These are phyloP conservation scores for Acrocephalus scirpaceus DNA, from an alignment of 2,797 vertebrate species.

Conservation along the genomic window DNA sequence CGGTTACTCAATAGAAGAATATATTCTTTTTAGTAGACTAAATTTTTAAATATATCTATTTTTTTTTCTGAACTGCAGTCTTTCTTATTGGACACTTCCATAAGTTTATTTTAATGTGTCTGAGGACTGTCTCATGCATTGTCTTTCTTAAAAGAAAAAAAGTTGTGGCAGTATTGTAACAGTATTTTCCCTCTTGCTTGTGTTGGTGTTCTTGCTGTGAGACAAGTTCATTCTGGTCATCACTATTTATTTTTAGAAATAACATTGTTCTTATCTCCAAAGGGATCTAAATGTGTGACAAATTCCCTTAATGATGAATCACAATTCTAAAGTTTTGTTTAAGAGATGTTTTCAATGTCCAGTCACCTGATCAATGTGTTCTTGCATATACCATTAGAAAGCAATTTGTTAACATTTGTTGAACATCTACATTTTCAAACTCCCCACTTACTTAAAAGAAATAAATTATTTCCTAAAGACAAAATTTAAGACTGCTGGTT, in stretches of 20 bases:
- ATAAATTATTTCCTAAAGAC: neutral
- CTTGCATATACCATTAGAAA: neutral
- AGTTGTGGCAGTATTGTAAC: neutral
- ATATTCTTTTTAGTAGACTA: neutral
- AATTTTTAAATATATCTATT: neutral
- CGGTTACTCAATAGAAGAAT: neutral
- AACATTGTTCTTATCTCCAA: neutral
- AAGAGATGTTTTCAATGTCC: neutral
- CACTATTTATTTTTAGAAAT: slow-evolving; percentile 40
- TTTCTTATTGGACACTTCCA: neutral
- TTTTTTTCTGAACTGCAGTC: neutral
- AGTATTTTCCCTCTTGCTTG: neutral
- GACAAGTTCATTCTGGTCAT: neutral
- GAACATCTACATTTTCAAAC: neutral
- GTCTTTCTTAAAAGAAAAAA: neutral
- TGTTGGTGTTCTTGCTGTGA: neutral
- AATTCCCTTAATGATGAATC: neutral
- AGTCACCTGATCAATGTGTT: neutral
- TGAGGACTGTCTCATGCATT: neutral
- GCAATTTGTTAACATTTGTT: neutral
- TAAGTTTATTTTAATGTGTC: neutral
- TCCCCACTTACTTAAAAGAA: neutral
- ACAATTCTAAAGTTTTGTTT: neutral
- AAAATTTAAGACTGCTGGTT: neutral
- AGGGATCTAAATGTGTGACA: neutral